Evolutionary conservation across 1,140 invertebrate species (phyloP), one percentile per base, ranked within the genome.

Genomic region (Lasioglossum albipes): DNA sequence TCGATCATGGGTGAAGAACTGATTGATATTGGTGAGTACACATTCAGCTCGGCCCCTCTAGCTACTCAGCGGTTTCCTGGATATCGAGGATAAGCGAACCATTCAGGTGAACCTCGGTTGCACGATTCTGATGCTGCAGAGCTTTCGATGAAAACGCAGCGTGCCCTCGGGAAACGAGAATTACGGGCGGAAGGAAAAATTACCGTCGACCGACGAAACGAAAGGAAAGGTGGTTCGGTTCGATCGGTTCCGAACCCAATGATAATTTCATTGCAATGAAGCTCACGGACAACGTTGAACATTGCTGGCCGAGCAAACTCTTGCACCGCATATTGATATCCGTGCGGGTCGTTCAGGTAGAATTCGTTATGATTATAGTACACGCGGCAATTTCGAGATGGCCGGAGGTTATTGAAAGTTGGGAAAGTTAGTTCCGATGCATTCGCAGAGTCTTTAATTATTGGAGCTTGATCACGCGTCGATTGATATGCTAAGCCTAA

Each of bases 1-100:
- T 49, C 45, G 2, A 49, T 49, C 45, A 12, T 12, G 45, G 10
- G 45, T 10, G 12, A 1, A 49, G 45, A 49, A 10, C 13, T 12
- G 45, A 49, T 49, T 12, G 45, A 49, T 49, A 49, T 49, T 12
- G 45, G 45, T 1, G 45, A 49, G 45, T 12, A 49, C 10, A 49
- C 13, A 49, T 49, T 49, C 10, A 13, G 45, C 10, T 12, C 45
- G 16, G 7, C 18, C 16, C 16, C 52, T 20, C 16, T 57, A 16
- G 16, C 52, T 57, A 16, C 3, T 20, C 52, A 18, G 4, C 41
- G 2, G 3, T 65, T 66, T 31, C 2, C 31, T 36, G 13, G 62
- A 65, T 42, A 42, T 66, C 36, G 16, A 61, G 41, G 70, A 72
- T 72, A 71, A 57, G 52, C 10, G 52, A 59, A 31, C 10, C 31